A percentile compares a stretch with the other conserved stretches of the same genome.
phyloP scores from a whole-genome alignment of 2,113 vertebrate species.

The Chinchilla lanigera region DNA sequence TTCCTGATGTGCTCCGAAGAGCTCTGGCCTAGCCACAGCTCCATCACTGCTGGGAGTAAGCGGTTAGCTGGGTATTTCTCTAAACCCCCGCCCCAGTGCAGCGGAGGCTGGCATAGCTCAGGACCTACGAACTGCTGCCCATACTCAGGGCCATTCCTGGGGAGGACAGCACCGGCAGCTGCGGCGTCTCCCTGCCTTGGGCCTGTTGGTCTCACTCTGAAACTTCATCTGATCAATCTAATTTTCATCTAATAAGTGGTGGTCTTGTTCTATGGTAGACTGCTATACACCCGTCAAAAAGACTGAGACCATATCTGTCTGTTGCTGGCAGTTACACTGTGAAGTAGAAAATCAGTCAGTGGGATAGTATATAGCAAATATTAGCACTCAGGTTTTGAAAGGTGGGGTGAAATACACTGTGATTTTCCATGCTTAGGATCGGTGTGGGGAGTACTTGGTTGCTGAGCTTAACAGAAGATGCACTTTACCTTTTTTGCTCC shows the following conservation, averaged over 20 bases:
- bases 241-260: background rate
- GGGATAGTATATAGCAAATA: background rate
- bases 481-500: background rate
- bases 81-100: background rate
- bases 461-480: background rate
- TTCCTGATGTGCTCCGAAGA: background rate
- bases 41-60: background rate
- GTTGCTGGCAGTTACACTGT: background rate
- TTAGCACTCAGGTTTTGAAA: background rate
- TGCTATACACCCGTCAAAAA: background rate
- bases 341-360: background rate
- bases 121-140: background rate
- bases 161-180: rapidly evolving
- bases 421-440: background rate
- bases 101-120: background rate
- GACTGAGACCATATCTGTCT: background rate
- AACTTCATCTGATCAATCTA: background rate
- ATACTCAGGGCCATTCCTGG: rapidly evolving
- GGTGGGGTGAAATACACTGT: background rate
- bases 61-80: background rate
- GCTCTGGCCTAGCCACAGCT: background rate
- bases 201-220: background rate
- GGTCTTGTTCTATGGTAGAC: background rate
- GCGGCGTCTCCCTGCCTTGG: background rate
- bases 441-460: background rate